Percentiles rank a stretch among this genome's conserved stretches.
Conservation (phyloP, 2,113 vertebrate genomes). For the Myanophis thanlyinensis region DNA sequence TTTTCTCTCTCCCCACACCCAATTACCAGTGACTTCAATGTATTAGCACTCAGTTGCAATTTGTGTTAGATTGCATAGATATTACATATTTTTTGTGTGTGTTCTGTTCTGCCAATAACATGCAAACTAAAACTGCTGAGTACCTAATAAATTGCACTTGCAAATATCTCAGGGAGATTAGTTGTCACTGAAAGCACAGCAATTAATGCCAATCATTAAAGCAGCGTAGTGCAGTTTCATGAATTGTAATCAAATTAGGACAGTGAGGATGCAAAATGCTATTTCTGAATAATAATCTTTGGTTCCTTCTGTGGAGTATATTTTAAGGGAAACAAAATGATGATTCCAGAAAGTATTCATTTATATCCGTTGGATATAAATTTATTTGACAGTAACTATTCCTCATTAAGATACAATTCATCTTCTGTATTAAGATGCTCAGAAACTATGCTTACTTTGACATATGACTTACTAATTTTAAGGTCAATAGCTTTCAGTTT, state of each 20-base stretch:
- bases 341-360: neutral
- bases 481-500: neutral
- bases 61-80: neutral
- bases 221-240: neutral
- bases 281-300: neutral
- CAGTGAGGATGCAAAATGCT: neutral
- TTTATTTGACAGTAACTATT: conserved; percentile 5
- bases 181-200: neutral
- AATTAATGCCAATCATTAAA: neutral
- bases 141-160: conserved; percentile 3
- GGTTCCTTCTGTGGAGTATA: neutral
- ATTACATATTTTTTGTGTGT: too few species aligned
- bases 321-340: neutral
- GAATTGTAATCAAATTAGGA: neutral
- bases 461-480: neutral
- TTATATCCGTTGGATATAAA: neutral
- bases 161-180: neutral
- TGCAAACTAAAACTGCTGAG: neutral
- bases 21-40: neutral
- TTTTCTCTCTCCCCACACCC: neutral
- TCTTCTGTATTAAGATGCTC: neutral
- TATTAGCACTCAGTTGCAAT: neutral
- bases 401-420: neutral
- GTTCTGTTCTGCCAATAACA: neutral
- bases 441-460: neutral